These are phyloP conservation scores for Cotesia typhae DNA, from an alignment of 1,140 invertebrate genomes.

Conservation along the genomic window DNA sequence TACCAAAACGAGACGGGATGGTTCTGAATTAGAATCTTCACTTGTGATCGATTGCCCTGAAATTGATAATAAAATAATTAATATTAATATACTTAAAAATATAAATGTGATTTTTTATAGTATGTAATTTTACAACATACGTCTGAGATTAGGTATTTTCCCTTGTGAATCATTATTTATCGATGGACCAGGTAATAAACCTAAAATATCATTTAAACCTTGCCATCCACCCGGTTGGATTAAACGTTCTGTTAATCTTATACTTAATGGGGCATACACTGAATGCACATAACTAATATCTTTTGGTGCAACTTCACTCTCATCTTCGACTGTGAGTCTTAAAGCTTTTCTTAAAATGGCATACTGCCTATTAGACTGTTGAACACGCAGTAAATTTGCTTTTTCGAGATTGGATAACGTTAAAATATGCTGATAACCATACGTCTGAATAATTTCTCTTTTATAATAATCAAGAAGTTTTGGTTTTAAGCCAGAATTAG, in stretches of 20 bases:
- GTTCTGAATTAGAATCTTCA: conserved; percentile 74
- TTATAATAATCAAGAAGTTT: conserved; percentile 93
- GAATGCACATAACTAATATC: conserved; percentile 95
- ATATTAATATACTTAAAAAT: background rate
- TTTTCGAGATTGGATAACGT: conserved; percentile 89
- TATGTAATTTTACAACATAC: conserved; percentile 49
- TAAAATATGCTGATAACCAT: conserved; percentile 87
- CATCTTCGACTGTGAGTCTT: conserved; percentile 86
- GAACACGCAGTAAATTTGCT: conserved; percentile 80
- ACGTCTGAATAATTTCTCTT: conserved; percentile 87
- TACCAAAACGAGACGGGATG: conserved; percentile 84
- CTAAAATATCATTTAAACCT: conserved; percentile 74
- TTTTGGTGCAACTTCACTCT: conserved; percentile 82
- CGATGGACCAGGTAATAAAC: conserved; percentile 71
- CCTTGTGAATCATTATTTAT: conserved; percentile 50
- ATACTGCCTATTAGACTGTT: conserved; percentile 76
- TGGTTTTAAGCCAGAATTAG: conserved; percentile 88
- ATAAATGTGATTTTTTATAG: background rate
- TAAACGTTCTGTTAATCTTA: conserved; percentile 87
- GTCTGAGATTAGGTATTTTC: conserved; percentile 57
- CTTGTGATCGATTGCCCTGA: conserved; percentile 70
- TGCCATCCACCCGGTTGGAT: conserved; percentile 85
- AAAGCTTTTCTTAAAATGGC: conserved; percentile 78
- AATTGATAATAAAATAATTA: conserved; percentile 21
- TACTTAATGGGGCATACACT: conserved; percentile 93